phyloP scores from a whole-genome alignment of 1,140 invertebrate species.

The Macrobrachium nipponense region DNA sequence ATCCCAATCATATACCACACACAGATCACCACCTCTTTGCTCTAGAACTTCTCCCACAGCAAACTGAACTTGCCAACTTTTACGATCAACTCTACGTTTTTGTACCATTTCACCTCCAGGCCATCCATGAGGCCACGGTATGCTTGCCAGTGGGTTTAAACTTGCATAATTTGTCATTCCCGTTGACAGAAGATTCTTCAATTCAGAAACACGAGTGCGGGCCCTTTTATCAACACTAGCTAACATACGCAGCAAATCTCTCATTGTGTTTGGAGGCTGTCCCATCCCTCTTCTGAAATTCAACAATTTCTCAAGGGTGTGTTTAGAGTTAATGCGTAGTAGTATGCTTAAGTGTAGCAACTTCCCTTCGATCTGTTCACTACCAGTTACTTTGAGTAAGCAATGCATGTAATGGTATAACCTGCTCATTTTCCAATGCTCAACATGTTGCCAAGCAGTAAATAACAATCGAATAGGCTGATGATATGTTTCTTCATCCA shows the following conservation, averaged over 20 bases:
- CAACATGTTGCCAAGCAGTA: conserved; percentile 62
- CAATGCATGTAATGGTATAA: conserved; percentile 54
- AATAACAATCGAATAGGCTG: conserved; percentile 56
- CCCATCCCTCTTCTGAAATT: conserved; percentile 48
- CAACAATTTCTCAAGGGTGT: conserved; percentile 52
- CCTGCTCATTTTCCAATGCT: conserved; percentile 61
- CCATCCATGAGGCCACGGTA: conserved; percentile 62
- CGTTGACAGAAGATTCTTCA: conserved; percentile 49
- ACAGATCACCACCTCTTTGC: conserved; percentile 47
- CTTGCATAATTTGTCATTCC: conserved; percentile 35
- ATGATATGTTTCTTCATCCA: conserved; percentile 59
- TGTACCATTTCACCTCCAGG: conserved; percentile 63
- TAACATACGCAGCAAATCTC: conserved; percentile 56
- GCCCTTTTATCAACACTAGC: conserved; percentile 62
- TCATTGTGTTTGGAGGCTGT: conserved; percentile 51
- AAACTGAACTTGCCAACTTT: conserved; percentile 62
- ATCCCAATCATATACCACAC: conserved; percentile 63
- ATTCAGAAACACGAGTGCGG: conserved; percentile 49
- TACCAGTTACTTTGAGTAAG: conserved; percentile 38
- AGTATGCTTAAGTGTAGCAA: conserved; percentile 59
- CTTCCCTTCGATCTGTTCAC: conserved; percentile 39
- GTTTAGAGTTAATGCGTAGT: conserved; percentile 57
- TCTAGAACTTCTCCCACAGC: conserved; percentile 60
- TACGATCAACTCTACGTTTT: conserved; percentile 59
- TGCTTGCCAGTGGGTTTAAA: conserved; percentile 49